Percentiles rank a stretch among this genome's conserved stretches.
phyloP scores from a whole-genome alignment of 2,113 vertebrate genomes.

The Calyptomena viridis region DNA sequence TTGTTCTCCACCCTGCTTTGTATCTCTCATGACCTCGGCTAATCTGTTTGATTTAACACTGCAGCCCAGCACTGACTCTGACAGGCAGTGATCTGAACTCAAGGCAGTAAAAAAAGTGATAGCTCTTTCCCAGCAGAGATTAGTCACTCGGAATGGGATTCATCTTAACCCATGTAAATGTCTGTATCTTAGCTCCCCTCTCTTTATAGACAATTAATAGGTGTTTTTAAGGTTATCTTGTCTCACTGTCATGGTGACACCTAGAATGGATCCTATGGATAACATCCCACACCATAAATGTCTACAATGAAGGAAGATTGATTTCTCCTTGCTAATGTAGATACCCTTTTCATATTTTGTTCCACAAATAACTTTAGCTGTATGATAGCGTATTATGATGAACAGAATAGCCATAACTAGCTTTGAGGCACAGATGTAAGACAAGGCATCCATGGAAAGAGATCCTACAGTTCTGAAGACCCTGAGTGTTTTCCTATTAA shows the following conservation, averaged over 20 bases:
- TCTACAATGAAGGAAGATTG: neutral
- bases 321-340: neutral
- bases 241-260: neutral
- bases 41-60: neutral
- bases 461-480: neutral
- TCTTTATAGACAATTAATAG: neutral
- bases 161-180: neutral
- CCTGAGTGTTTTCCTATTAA: neutral
- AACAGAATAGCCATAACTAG: neutral
- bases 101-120: neutral
- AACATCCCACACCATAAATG: neutral
- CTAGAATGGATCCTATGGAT: neutral
- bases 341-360: neutral
- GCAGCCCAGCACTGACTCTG: neutral
- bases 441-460: neutral
- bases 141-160: neutral
- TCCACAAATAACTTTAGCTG: neutral
- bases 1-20: neutral
- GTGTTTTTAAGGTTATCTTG: neutral
- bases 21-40: neutral
- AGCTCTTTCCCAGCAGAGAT: neutral
- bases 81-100: neutral
- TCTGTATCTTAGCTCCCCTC: neutral
- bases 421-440: neutral
- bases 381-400: neutral